These are phyloP conservation scores for Sebastes flavidus DNA, from an alignment of 2,797 vertebrate genomes.

Conservation along the genomic window DNA sequence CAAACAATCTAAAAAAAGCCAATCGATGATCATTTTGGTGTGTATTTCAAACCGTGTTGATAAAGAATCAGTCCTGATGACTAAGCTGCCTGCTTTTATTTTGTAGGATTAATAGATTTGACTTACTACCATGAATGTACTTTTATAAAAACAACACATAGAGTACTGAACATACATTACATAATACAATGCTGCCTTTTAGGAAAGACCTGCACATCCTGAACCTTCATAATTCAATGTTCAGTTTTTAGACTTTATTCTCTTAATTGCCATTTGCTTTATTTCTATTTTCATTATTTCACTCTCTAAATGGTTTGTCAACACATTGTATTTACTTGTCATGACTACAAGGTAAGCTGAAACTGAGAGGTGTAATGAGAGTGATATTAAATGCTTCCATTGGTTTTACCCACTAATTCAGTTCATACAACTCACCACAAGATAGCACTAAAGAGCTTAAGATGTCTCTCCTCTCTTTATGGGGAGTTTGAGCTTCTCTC, in stretches of 20 bases:
- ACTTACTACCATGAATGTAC: not conserved
- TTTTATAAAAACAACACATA: not conserved
- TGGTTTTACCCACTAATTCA: not conserved
- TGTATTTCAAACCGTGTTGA: not conserved
- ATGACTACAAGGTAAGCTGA: rapidly evolving
- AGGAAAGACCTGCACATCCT: not conserved
- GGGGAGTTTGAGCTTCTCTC: not conserved
- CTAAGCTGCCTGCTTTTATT: not conserved
- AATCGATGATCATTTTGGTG: not conserved
- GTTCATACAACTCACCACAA: not conserved
- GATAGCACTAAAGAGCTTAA: not conserved
- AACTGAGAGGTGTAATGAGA: too few species aligned
- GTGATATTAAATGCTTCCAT: not conserved
- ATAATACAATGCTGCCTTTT: too few species aligned
- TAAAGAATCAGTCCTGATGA: not conserved
- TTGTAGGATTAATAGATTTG: not conserved
- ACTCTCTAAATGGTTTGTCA: not conserved
- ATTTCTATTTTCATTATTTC: not conserved
- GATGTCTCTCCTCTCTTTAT: not conserved
- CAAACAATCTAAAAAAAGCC: not conserved
- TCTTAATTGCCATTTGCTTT: not conserved
- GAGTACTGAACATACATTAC: not conserved
- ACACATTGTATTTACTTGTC: not conserved
- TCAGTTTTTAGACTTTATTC: not conserved
- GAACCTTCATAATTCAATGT: not conserved